Conservation (phyloP, 2,797 vertebrate species). For the Naso thynnoides region DNA sequence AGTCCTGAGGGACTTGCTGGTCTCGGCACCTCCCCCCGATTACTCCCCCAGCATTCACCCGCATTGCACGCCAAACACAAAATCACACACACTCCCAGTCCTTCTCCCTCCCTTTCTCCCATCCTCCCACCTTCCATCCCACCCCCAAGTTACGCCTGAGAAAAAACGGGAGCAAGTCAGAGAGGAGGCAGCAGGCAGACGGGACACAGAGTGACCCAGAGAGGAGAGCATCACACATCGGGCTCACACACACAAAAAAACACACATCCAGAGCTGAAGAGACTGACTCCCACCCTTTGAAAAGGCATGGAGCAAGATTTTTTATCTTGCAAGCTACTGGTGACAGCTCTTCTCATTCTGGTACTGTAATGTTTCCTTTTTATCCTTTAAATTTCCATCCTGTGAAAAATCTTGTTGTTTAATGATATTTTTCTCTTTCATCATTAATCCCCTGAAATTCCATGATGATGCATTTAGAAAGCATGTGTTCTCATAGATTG, state of each 20-base stretch:
- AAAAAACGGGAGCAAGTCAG: conserved; percentile 67
- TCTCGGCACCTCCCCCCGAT: conserved; percentile 48
- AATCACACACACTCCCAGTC: conserved; percentile 24
- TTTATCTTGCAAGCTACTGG: conserved; percentile 82
- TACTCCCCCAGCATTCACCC: conserved; percentile 63
- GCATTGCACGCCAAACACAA: conserved; percentile 62
- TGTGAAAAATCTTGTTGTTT: background rate
- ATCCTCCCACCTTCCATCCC: conserved; percentile 48
- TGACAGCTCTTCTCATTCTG: conserved; percentile 88
- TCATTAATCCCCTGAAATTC: background rate
- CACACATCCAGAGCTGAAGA: conserved; percentile 27
- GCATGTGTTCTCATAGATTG: background rate
- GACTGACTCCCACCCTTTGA: conserved; percentile 35
- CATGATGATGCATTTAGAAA: background rate
- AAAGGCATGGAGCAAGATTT: conserved; percentile 85
- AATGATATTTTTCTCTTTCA: background rate
- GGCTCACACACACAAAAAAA: conserved; percentile 16
- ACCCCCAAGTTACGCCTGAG: conserved; percentile 61
- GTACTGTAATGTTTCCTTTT: conserved; percentile 77
- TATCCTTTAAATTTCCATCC: conserved; percentile 2
- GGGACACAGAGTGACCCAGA: conserved; percentile 60
- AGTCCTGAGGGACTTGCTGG: conserved; percentile 80
- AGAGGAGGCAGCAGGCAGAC: conserved; percentile 77
- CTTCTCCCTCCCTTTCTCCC: conserved; percentile 36
- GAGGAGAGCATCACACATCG: conserved; percentile 52